Evolutionary conservation across 2,113 vertebrate genomes (phyloP).

Genomic region (Hydropotes inermis): DNA sequence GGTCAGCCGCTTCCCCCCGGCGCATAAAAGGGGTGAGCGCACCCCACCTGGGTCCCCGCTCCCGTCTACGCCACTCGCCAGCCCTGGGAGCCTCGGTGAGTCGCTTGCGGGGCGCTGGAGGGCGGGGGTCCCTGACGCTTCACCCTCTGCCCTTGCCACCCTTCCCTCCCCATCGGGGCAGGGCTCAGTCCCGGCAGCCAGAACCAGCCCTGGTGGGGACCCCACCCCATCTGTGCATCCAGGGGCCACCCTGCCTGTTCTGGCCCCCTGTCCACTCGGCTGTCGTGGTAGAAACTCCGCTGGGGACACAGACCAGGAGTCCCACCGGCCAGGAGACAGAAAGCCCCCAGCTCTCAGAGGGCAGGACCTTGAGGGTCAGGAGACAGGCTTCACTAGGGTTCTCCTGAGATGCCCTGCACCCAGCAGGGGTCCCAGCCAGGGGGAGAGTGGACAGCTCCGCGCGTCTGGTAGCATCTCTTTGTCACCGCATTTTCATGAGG

Average conservation of each 20-base stretch:
- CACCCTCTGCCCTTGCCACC: no score
- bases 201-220: fast-evolving
- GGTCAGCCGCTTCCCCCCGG: neutral
- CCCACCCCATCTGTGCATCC: fast-evolving
- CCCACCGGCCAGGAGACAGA: fast-evolving
- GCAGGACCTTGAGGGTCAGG: neutral
- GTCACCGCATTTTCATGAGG: neutral
- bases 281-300: fast-evolving
- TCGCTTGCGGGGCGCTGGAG: fast-evolving
- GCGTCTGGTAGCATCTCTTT: fast-evolving
- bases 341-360: neutral
- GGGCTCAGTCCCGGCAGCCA: fast-evolving
- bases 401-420: neutral
- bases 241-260: neutral
- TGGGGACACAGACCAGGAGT: fast-evolving
- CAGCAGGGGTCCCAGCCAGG: fast-evolving
- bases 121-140: neutral
- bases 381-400: fast-evolving
- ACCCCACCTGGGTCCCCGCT: neutral
- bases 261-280: fast-evolving
- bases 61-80: fast-evolving
- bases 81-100: neutral
- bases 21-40: neutral
- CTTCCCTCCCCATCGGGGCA: fast-evolving
- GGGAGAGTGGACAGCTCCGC: neutral